These are phyloP conservation scores for Tympanuchus pallidicinctus DNA, from an alignment of 2,113 vertebrate species.

Conservation along the genomic window DNA sequence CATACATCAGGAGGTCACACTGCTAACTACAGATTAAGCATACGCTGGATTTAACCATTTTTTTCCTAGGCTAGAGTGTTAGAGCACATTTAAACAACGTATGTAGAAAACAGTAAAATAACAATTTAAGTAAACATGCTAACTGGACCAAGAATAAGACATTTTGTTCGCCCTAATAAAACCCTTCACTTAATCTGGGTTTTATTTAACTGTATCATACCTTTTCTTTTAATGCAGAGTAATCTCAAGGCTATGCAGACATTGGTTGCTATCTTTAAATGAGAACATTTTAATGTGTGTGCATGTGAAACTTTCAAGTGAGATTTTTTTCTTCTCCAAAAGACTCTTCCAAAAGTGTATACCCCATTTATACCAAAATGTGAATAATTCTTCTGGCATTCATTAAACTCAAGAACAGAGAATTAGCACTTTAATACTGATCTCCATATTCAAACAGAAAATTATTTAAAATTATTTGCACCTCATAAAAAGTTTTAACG, in stretches of 20 bases:
- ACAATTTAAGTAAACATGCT: neutral
- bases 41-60: neutral
- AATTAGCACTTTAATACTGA: neutral
- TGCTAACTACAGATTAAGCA: neutral
- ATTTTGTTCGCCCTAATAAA: neutral
- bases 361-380: neutral
- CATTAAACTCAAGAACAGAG: neutral
- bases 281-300: fast-evolving
- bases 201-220: neutral
- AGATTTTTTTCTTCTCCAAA: neutral
- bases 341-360: fast-evolving
- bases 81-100: neutral
- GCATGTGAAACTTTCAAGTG: neutral
- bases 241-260: neutral
- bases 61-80: neutral
- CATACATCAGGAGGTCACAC: no score
- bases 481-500: neutral
- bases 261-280: neutral
- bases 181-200: neutral
- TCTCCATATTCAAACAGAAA: neutral
- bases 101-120: neutral
- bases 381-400: neutral
- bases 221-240: neutral
- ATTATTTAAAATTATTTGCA: neutral
- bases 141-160: neutral